Evolutionary conservation across 1,140 invertebrate species (phyloP).

Genomic region (Cataglyphis hispanica): DNA sequence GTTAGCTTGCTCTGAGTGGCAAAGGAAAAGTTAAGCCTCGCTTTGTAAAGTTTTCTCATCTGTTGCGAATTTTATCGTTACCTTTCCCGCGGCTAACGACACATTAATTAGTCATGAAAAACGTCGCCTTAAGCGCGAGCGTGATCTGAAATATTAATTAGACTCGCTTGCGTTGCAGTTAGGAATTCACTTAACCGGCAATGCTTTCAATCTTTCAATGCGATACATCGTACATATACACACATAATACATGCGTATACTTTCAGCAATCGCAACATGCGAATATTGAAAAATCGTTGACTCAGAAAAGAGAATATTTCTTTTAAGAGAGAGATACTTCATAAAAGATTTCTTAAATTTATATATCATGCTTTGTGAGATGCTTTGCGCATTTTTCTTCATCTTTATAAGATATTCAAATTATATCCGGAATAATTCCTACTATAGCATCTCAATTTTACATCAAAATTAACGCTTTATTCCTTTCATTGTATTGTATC

Average conservation of each 20-base stretch:
- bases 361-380: background rate
- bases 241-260: background rate
- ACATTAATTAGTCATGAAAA: constrained; percentile 62
- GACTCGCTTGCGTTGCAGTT: constrained; percentile 37
- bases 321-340: background rate
- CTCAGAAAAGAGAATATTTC: too few relatives aligned
- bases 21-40: constrained; percentile 64
- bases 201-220: constrained; percentile 50
- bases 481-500: background rate
- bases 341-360: background rate
- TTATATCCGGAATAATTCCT: background rate
- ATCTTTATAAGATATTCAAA: background rate
- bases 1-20: constrained; percentile 51
- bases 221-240: background rate
- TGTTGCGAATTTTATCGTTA: constrained; percentile 62
- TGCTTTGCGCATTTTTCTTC: background rate
- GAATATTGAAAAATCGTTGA: background rate
- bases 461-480: background rate
- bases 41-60: constrained; percentile 64
- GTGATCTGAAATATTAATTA: constrained; percentile 56
- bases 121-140: constrained; percentile 47
- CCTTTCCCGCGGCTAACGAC: constrained; percentile 47
- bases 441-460: background rate
- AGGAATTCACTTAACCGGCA: constrained; percentile 55
- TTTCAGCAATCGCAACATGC: background rate